phyloP scores from a whole-genome alignment of 2,888 invertebrate genomes.

The Margaritifera margaritifera region DNA sequence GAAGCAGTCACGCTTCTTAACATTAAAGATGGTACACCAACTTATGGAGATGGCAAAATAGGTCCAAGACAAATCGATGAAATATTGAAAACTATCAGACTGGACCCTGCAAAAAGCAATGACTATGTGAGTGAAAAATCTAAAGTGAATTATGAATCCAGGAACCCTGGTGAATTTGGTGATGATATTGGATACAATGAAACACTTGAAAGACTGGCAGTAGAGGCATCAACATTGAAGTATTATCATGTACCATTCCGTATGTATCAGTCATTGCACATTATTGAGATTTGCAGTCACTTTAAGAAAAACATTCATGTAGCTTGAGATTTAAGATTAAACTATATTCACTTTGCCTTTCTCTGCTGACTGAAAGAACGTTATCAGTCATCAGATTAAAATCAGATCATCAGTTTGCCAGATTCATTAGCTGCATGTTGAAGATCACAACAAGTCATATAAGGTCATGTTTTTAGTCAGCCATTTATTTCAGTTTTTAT shows the following conservation, averaged over 20 bases:
- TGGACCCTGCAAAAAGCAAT: constrained; percentile 43
- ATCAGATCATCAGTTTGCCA: no score
- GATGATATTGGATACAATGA: constrained; percentile 65
- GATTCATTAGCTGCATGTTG: background rate
- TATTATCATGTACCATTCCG: constrained; percentile 58
- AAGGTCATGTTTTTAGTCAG: background rate
- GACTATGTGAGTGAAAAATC: constrained; percentile 47
- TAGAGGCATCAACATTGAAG: constrained; percentile 43
- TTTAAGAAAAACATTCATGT: background rate
- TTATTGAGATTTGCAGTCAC: background rate
- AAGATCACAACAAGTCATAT: no score
- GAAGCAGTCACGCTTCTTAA: constrained; percentile 62
- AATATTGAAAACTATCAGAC: constrained; percentile 40
- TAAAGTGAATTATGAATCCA: constrained; percentile 51
- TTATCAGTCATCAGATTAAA: no score
- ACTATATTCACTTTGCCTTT: background rate
- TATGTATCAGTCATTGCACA: constrained; percentile 28
- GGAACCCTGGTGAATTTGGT: constrained; percentile 62
- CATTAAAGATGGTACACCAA: constrained; percentile 49
- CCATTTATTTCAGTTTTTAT: no score
- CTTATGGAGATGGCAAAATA: constrained; percentile 46
- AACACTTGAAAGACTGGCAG: constrained; percentile 42
- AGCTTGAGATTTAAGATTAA: background rate
- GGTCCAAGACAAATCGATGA: constrained; percentile 47
- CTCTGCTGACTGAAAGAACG: background rate